Percentiles rank a stretch among this genome's conserved stretches.
Conservation (phyloP, 2,888 invertebrate genomes). For the Noctua pronuba region DNA sequence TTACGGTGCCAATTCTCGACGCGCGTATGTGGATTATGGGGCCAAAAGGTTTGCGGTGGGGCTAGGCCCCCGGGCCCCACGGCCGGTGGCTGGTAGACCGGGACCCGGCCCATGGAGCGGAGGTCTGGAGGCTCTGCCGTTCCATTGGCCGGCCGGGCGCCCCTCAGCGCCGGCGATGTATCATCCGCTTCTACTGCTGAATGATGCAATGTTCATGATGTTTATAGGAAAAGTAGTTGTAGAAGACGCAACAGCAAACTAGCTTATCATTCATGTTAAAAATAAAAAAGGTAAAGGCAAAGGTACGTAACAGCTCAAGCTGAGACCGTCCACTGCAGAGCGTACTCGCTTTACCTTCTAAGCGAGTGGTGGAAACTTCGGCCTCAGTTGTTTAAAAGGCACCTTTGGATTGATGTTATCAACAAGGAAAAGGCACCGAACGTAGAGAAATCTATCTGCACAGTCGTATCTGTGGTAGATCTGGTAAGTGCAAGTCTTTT, state of each 20-base stretch:
- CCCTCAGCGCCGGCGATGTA: constrained; percentile 64
- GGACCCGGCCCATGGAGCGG: constrained; percentile 84
- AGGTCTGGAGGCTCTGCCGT: constrained; percentile 82
- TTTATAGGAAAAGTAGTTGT: not conserved
- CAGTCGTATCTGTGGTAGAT: too few species aligned
- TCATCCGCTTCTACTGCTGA: constrained; percentile 77
- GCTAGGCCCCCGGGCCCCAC: constrained; percentile 82
- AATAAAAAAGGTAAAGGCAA: too few species aligned
- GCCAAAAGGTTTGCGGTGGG: constrained; percentile 81
- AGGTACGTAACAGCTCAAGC: not conserved
- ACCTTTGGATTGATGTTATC: not conserved
- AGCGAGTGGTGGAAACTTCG: not conserved
- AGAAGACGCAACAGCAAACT: not conserved
- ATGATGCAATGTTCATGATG: not conserved
- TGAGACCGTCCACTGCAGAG: not conserved
- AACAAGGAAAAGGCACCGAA: not conserved
- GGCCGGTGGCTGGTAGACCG: constrained; percentile 88
- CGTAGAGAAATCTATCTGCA: not conserved
- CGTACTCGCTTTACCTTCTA: not conserved
- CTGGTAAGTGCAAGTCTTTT: not conserved
- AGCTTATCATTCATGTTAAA: not conserved
- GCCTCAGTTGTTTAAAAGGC: not conserved
- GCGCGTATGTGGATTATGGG: constrained; percentile 80
- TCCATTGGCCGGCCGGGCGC: constrained; percentile 77
- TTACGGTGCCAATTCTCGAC: constrained; percentile 85